Conservation (phyloP, 2,797 vertebrate species). For the Acanthurus lineatus region DNA sequence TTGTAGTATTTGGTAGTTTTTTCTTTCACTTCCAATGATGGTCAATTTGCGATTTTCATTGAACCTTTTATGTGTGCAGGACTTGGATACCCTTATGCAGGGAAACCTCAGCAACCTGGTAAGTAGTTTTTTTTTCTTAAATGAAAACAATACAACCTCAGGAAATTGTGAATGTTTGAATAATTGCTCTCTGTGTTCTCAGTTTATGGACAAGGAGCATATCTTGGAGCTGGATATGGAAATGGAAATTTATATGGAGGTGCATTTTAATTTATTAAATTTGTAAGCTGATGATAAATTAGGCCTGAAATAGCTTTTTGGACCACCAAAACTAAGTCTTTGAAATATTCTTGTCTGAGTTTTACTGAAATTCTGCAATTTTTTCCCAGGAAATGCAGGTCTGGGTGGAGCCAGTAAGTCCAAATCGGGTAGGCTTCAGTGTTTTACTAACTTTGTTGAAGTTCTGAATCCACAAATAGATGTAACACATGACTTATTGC, state of each 20-base stretch:
- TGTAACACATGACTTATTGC: not conserved
- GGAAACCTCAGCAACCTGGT: conserved; percentile 67
- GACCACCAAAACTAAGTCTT: not conserved
- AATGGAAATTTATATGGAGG: conserved; percentile 67
- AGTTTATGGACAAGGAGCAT: conserved; percentile 73
- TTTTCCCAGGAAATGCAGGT: conserved; percentile 29
- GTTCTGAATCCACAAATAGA: not conserved
- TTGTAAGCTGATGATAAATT: conserved; percentile 6
- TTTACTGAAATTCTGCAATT: conserved; percentile 11
- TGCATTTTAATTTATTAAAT: not conserved
- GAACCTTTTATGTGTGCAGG: conserved; percentile 39
- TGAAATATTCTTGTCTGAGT: not conserved
- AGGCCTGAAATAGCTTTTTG: not conserved
- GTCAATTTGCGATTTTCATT: not conserved
- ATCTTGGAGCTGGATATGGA: conserved; percentile 71
- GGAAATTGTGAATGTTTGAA: not conserved
- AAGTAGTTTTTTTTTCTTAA: not conserved
- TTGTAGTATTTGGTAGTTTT: not conserved
- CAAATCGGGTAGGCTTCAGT: conserved; percentile 29
- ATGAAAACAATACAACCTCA: not conserved
- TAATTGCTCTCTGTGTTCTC: conserved; percentile 19
- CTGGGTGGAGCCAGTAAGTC: conserved; percentile 41
- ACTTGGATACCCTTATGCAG: conserved; percentile 62
- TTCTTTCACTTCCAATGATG: not conserved
- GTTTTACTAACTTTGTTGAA: not conserved